Evolutionary conservation across 2,797 vertebrate genomes (phyloP), one percentile per base, ranked within the genome.

Genomic region (Alosa sapidissima): DNA sequence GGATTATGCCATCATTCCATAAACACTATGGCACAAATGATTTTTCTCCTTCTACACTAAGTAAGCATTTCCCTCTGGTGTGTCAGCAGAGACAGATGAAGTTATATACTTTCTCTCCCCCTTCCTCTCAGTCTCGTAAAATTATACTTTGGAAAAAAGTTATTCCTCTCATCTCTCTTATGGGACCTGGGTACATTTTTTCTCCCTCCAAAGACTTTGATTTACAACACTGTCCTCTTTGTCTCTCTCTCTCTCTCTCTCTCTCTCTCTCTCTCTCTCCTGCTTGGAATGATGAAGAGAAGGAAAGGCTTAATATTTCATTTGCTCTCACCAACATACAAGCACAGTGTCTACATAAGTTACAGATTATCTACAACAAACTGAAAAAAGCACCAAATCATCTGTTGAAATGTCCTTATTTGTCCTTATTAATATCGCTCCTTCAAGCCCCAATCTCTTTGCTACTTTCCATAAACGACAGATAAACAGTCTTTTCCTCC

Each of bases 141-240:
- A 78, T 78, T 47, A 47, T 47, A 47, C 72, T 45, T 78, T 8
- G 72, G 72, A 78, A 78, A 78, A 75, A 72, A 72, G 28, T 82
- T 85, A 84, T 85, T 85, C 87, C 84, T 90, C 87, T 86, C 19
- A 5, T 13, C 41, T 78, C 41, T 78, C 72, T 78, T 47, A 21
- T 19, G 72, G 72, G 72, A 78, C 16, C 16, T 21, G 16, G 36
- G 72, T 78, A 21, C 41, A 78, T 78, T 78, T 78, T 19, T 47
- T 41, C 48, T 33, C n/a, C 81, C 81, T 33, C 48, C 81, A 52
- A 52, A 52, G 49, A 45, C 68, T 84, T 36, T 81, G 48, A 51
- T 78, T 78, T 78, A 78, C 41, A 21, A 47, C 72, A 47, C 41
- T 41, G 72, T 45, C 33, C 24, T 65, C 82, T 75, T 84, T 28